phyloP scores from a whole-genome alignment of 2,888 invertebrate genomes.

The Noctua fimbriata region DNA sequence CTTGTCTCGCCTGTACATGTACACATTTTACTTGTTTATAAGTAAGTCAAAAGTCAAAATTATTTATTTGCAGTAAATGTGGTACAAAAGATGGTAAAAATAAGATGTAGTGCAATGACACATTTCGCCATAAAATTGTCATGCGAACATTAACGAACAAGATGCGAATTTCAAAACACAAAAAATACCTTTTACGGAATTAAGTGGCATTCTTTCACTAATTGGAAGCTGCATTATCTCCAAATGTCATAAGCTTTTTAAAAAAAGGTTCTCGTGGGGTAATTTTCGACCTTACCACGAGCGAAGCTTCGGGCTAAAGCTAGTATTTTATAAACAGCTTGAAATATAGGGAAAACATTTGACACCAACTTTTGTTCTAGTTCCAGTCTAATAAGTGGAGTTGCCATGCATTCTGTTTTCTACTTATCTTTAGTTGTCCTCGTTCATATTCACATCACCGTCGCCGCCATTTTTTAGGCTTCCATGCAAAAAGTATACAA shows the following conservation, averaged over 20 bases:
- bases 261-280: background rate
- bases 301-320: background rate
- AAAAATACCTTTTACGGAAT: background rate
- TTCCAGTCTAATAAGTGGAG: background rate
- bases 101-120: no score
- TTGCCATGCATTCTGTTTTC: background rate
- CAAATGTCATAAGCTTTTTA: background rate
- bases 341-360: background rate
- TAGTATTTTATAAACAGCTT: background rate
- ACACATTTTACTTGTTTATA: background rate
- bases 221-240: background rate
- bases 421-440: conserved; percentile 10
- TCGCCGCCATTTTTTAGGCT: conserved; percentile 16
- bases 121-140: no score
- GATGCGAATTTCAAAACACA: no score
- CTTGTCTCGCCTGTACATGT: no score
- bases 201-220: background rate
- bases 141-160: no score
- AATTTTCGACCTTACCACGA: background rate
- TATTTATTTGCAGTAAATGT: no score
- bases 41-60: no score
- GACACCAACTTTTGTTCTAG: background rate
- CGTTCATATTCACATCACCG: conserved; percentile 16
- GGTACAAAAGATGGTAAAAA: no score
- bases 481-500: conserved; percentile 4